phyloP scores from a whole-genome alignment of 1,140 invertebrate species.

The Grapholita molesta region DNA sequence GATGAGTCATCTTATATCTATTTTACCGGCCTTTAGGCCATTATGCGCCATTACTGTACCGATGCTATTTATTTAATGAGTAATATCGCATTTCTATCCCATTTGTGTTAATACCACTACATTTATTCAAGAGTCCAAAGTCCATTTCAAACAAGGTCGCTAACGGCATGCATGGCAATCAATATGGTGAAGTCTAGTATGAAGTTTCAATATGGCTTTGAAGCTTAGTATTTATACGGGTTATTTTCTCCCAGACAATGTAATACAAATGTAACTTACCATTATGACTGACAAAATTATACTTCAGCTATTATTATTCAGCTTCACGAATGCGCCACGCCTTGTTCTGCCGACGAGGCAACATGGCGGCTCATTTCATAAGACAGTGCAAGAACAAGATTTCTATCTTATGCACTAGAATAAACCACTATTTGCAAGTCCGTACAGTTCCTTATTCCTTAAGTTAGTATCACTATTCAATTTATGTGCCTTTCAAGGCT shows the following conservation, averaged over 20 bases:
- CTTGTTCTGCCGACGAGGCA: constrained; percentile 48
- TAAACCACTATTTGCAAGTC: constrained; percentile 4
- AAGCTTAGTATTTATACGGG: neutral
- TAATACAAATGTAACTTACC: constrained; percentile 49
- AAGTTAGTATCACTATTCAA: neutral
- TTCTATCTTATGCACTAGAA: constrained; percentile 3
- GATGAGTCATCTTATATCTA: neutral
- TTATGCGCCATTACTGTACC: neutral
- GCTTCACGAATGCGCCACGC: constrained; percentile 41
- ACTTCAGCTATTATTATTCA: constrained; percentile 8
- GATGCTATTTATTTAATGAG: neutral
- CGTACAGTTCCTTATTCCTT: neutral
- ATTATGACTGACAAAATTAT: constrained; percentile 31
- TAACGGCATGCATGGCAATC: neutral
- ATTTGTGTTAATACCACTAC: neutral
- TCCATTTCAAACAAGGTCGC: neutral
- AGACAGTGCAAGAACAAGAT: neutral
- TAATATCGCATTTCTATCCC: neutral
- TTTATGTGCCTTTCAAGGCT: neutral
- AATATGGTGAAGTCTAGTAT: neutral
- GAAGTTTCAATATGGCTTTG: neutral
- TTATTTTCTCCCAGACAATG: neutral
- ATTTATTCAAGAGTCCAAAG: neutral
- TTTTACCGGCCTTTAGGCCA: neutral
- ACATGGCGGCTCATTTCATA: constrained; percentile 48